Evolutionary conservation across 35 echinoderm and acorn worm species (phyloP).

Genomic region (Heliocidaris tuberculata): DNA sequence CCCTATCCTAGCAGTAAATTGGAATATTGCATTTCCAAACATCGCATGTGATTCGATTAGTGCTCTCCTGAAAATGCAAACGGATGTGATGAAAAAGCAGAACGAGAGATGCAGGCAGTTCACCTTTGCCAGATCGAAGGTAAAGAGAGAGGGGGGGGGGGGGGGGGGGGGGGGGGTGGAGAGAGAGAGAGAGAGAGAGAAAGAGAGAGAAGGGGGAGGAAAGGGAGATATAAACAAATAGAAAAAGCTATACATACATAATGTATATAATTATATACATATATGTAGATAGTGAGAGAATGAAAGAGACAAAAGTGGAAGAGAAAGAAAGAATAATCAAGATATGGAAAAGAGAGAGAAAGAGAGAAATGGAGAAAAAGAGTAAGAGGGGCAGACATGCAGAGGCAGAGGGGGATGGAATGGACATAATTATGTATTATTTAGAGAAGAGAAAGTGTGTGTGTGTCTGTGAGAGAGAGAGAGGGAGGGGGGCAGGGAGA

Average conservation of each 20-base stretch:
- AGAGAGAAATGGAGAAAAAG: background rate
- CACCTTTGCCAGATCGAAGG: background rate
- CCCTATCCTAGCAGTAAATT: background rate
- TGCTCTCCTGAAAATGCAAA: background rate
- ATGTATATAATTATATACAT: too few species aligned
- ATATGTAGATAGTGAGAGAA: too few species aligned
- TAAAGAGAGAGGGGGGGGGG: background rate
- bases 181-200: background rate
- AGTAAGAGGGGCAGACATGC: background rate
- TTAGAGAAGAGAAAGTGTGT: too few species aligned
- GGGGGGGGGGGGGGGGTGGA: background rate
- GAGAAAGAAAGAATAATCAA: too few species aligned
- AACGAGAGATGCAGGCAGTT: background rate
- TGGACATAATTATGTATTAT: too few species aligned
- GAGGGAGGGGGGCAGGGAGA: too few species aligned
- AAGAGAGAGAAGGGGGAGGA: too few species aligned
- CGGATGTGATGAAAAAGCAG: background rate
- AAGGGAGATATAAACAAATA: too few species aligned
- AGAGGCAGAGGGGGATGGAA: background rate
- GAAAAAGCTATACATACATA: too few species aligned
- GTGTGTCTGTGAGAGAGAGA: too few species aligned
- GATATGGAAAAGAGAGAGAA: too few species aligned
- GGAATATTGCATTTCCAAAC: slow-evolving; percentile 12
- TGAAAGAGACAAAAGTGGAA: background rate
- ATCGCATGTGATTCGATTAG: slow-evolving; percentile 2